Base-by-base conservation (phyloP, 2,888 invertebrate species). In the Andrena haemorrhoa region DNA sequence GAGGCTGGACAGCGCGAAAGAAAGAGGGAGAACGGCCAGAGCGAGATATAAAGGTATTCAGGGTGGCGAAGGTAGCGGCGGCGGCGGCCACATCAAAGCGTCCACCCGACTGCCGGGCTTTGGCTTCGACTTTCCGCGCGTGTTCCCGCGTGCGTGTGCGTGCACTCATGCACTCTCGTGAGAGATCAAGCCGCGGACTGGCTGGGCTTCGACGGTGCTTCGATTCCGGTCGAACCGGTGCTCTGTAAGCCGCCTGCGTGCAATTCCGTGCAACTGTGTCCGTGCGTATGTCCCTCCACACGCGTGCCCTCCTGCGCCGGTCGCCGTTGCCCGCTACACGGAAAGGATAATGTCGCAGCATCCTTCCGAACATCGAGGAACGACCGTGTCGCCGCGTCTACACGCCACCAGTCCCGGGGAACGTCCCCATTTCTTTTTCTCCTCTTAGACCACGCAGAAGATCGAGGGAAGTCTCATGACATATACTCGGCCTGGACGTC, bases 1-100 rank as follows among this genome's bases (percentile, higher is more conserved):
- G 23, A 60, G 61, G 68, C 33, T 20, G 68, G 71, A 72, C 60
- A 75, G 68, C 71, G 78, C 35, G 68, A 49, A 49, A 74, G 61
- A 73, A 65, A 69, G 70, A 71, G 71, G 63, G 65, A 77, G 74
- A 51, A 65, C 68, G 70, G 56, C 31, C 77, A 79, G 78, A 83
- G 72, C 83, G 82, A 81, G 86, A 86, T 86, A 82, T 82, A 84
- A 90, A 92, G 92, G 92, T 92, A 92, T 92, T 92, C 92, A 90
- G 90, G 91, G 91, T 91, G 92, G 92, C 88, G 88, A 89, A 90
- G 89, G 88, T 84, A 87, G 87, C 83, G 83, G 88, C 83, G 79
- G 91, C 80, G 83, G 90, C 93, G 92, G 93, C 91, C 92, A 93
- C 91, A 92, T 93, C 93, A 93, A 93, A 93, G 93, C 90, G 84